Conservation (phyloP, 1,140 invertebrate genomes). For the Hycleus phaleratus region DNA sequence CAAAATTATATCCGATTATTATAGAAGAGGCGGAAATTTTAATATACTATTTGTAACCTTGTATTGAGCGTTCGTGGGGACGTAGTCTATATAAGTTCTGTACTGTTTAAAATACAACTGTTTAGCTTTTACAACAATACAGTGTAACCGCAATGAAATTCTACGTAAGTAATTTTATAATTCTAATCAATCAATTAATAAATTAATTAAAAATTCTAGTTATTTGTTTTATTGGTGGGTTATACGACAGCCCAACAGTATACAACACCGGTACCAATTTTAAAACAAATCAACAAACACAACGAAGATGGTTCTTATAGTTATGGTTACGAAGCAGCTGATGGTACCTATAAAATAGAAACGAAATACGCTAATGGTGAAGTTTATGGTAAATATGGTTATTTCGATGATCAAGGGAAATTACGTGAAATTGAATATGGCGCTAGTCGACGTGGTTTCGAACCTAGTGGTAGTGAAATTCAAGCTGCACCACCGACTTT, state of each 20-base stretch:
- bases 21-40: slow-evolving; percentile 7
- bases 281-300: slow-evolving; percentile 65
- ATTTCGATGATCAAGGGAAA: slow-evolving; percentile 69
- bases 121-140: slow-evolving; percentile 28
- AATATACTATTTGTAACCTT: slow-evolving; percentile 15
- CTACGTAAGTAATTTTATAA: slow-evolving; percentile 29
- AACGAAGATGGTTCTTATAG: slow-evolving; percentile 82
- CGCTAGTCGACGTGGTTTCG: slow-evolving; percentile 66
- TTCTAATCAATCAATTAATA: too few relatives aligned
- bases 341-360: slow-evolving; percentile 89
- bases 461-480: slow-evolving; percentile 66
- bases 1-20: too few relatives aligned
- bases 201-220: slow-evolving; percentile 20
- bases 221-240: slow-evolving; percentile 27
- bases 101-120: slow-evolving; percentile 26
- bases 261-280: slow-evolving; percentile 59
- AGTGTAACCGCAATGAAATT: slow-evolving; percentile 24
- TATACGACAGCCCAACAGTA: slow-evolving; percentile 33
- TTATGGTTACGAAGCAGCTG: slow-evolving; percentile 81
- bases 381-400: slow-evolving; percentile 75
- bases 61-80: slow-evolving; percentile 27
- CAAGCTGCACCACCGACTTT: slow-evolving; percentile 69
- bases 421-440: slow-evolving; percentile 68
- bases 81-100: slow-evolving; percentile 34
- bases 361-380: slow-evolving; percentile 76